These are phyloP conservation scores for Hylaeus anthracinus DNA, from an alignment of 1,140 invertebrate species.

Conservation along the genomic window DNA sequence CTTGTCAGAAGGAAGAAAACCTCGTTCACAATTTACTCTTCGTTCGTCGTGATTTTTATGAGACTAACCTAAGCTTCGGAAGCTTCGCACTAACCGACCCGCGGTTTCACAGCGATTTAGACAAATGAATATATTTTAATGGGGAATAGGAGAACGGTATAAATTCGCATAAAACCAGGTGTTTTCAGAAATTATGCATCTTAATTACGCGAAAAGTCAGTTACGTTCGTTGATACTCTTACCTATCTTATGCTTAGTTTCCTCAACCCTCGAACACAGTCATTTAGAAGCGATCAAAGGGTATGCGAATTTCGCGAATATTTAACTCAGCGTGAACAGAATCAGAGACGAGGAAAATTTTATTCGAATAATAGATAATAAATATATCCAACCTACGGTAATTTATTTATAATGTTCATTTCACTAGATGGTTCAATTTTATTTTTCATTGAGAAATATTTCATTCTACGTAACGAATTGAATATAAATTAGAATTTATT, in stretches of 20 bases:
- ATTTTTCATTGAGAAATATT: too few species aligned
- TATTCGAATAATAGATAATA: too few species aligned
- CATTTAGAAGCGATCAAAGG: not conserved
- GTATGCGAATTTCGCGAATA: not conserved
- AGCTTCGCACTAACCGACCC: constrained; percentile 35
- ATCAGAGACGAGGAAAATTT: too few species aligned
- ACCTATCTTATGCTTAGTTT: not conserved
- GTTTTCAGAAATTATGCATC: not conserved
- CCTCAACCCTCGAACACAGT: not conserved
- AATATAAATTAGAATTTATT: too few species aligned
- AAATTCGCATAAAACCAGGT: constrained; percentile 10
- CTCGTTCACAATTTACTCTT: not conserved
- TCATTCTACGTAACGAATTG: too few species aligned
- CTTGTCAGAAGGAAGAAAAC: not conserved
- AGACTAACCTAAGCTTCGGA: constrained; percentile 20
- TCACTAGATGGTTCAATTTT: too few species aligned
- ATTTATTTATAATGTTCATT: too few species aligned
- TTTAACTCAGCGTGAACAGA: not conserved
- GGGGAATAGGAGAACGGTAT: constrained; percentile 7
- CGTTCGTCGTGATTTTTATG: not conserved
- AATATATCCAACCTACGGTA: too few species aligned
- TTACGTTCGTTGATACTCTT: not conserved
- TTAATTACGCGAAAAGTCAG: not conserved
- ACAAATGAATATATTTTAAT: not conserved
- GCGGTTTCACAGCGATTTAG: constrained; percentile 23